A percentile compares a stretch with the other conserved stretches of the same genome.
phyloP scores from a whole-genome alignment of 2,888 invertebrate species.

The Synergus japonicus region DNA sequence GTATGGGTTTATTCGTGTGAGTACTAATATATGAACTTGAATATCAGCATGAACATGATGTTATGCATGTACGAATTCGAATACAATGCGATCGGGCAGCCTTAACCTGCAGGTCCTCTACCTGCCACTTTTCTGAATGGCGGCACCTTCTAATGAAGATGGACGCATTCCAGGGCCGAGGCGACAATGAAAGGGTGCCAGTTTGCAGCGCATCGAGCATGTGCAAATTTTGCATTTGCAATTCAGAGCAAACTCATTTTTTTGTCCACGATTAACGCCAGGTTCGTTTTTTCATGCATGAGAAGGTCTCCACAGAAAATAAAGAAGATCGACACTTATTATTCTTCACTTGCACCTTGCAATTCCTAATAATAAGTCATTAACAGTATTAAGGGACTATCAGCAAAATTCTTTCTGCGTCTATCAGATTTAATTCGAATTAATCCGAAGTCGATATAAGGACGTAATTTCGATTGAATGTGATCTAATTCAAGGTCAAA shows the following conservation, averaged over 20 bases:
- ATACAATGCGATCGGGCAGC: conserved; percentile 15
- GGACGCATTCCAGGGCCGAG: conserved; percentile 17
- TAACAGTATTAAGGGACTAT: too few relatives aligned
- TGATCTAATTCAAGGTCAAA: too few relatives aligned
- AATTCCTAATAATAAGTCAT: too few relatives aligned
- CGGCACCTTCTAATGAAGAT: conserved; percentile 30
- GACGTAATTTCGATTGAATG: too few relatives aligned
- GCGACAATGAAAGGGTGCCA: conserved; percentile 15
- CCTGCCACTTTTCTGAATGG: conserved; percentile 37
- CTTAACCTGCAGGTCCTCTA: conserved; percentile 30
- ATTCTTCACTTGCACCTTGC: too few relatives aligned
- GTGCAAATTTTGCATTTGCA: conserved; percentile 7
- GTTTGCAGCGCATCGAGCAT: neutral
- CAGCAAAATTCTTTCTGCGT: too few relatives aligned
- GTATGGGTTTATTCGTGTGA: neutral
- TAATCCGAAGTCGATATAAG: too few relatives aligned
- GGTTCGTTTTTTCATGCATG: neutral
- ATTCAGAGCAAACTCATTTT: conserved; percentile 6
- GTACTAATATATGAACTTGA: neutral
- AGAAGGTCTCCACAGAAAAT: neutral
- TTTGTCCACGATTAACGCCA: neutral
- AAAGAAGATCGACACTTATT: too few relatives aligned
- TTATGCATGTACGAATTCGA: conserved; percentile 33
- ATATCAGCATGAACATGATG: neutral
- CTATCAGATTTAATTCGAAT: too few relatives aligned